A percentile compares a stretch with the other conserved stretches of the same genome.
These are phyloP conservation scores for Uropsilus gracilis DNA, from an alignment of 2,113 vertebrate species.

Conservation along the genomic window DNA sequence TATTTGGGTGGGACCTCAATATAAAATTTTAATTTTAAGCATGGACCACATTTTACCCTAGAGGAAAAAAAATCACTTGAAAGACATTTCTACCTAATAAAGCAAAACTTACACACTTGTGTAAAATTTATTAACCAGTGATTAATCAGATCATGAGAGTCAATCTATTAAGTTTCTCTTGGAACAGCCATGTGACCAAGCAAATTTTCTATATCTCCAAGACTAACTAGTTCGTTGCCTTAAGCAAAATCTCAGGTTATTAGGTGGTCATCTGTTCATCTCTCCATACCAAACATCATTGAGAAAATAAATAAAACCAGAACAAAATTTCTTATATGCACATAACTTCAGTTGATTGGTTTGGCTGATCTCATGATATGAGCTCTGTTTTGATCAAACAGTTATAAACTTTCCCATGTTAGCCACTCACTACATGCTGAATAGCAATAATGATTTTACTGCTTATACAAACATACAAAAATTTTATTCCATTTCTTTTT, in stretches of 20 bases:
- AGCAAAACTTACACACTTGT: slow-evolving; percentile 56
- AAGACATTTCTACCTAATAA: slow-evolving; percentile 59
- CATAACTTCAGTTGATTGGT: not conserved
- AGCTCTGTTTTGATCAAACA: slow-evolving; percentile 31
- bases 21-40: slow-evolving; percentile 61
- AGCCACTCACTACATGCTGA: not conserved
- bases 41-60: slow-evolving; percentile 44
- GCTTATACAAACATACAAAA: not conserved
- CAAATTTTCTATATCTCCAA: slow-evolving; percentile 19
- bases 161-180: not conserved
- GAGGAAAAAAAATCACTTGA: slow-evolving; percentile 50
- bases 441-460: not conserved
- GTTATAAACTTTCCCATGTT: not conserved
- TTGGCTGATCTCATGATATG: slow-evolving; percentile 2
- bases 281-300: not conserved
- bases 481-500: slow-evolving; percentile 14
- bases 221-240: not conserved
- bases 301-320: slow-evolving; percentile 45
- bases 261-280: slow-evolving; percentile 20
- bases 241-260: not conserved
- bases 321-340: not conserved
- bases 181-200: not conserved
- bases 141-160: slow-evolving; percentile 46
- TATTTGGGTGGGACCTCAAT: slow-evolving; percentile 8
- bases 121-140: slow-evolving; percentile 59